Base-by-base conservation (phyloP, 2,888 invertebrate genomes). In the Nomada flava region DNA sequence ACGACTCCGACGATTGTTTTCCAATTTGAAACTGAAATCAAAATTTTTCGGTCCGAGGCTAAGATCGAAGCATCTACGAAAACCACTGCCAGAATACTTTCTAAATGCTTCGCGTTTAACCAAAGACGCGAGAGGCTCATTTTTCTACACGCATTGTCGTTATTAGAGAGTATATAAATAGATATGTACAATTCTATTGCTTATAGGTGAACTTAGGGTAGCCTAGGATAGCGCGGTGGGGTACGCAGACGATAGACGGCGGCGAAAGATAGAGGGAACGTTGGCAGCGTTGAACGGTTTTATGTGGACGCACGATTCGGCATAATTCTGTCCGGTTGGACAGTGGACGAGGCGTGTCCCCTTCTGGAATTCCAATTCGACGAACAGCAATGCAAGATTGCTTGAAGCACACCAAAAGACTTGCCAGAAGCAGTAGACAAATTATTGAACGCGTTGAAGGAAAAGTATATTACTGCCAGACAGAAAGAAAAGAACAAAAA, bases 61-160 rank as follows among this genome's bases (percentile, higher is more conserved):
- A 91, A 91, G 91, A 89, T 92, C 91, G 92, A 93, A 92, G 93
- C 92, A 91, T 92, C 91, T 92, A 90, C 88, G 92, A 92, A 73
- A 92, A 91, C 90, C 91, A 92, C 92, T 92, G 91, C 91, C 92
- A 92, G 88, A 92, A 91, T 90, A 90, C 89, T 92, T 93, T 93
- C 91, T 91, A 92, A 90, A 91, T 91, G 92, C 92, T 93, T 93
- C 92, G 93, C 90, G 90, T 92, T 92, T 92, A 92, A 91, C 92
- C 92, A 89, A 92, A 91, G 91, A 92, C 91, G 91, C 90, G 89
- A 91, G 90, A 91, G 90, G 92, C 92, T 93, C 93, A 93, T 93
- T 93, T 93, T 93, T 93, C 93, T 93, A 93, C 93, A 92, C 91
- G 91, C 93, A 92, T 93, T 91, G 90, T 93, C 92, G 91, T 92